Evolutionary conservation across 2,113 vertebrate genomes (phyloP), one percentile per base, ranked within the genome.

Genomic region (Lates calcarifer): DNA sequence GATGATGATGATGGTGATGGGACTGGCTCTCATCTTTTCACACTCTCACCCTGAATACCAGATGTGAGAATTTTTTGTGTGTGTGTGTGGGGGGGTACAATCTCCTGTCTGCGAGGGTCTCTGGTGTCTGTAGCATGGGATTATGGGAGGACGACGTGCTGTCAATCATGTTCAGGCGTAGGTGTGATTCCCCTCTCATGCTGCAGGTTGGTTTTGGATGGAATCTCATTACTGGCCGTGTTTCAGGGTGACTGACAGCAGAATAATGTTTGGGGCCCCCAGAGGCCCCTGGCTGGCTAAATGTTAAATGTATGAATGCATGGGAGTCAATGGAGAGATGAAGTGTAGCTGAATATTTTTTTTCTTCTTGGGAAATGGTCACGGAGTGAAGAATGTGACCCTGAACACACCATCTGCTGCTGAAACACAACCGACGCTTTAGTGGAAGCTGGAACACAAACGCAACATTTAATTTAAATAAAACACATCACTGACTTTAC

Each of bases 231-330:
- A 91, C 62, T 26, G 74, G 70, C 58, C 45, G 45, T 29, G 85
- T 83, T 87, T 80, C 81, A 72, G 81, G 69, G 70, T 91, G 90
- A 90, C 79, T 91, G 90, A 91, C 88, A 90, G 86, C 88, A 83
- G 90, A 82, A 91, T 85, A 89, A 89, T 84, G 86, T 87, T 69
- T 29, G 56, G 75, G 77, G 84, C 62, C 88, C 79, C 90, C 51
- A 43, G 79, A 65, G 84, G 86, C 41, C 77, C 70, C 65, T 6
- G 18, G 68, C 43, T 33, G 2, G 86, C 74, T 77, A 87, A 83
- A 88, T 91, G 90, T 91, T 90, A 90, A 91, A 91, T 91, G 82
- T 83, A 88, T 90, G 88, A 89, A 91, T 67, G 83, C 66, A 78
- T 76, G 26, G 53, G 75, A 86, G 84, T 85, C 87, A 63, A 85